phyloP scores from a whole-genome alignment of 53 echinoderm and acorn worm genomes.

The Echinometra lucunter region DNA sequence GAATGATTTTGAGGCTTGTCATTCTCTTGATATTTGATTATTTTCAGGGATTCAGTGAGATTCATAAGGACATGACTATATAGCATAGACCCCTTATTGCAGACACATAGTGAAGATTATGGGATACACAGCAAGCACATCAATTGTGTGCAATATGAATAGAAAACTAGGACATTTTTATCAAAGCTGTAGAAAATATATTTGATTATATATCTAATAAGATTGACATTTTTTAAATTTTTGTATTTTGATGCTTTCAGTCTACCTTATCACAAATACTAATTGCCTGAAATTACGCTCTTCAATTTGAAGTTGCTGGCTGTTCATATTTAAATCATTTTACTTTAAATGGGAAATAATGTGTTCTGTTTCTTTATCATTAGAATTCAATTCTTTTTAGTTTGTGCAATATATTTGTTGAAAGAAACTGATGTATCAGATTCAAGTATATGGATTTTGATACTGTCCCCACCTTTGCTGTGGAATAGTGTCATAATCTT shows the following conservation, averaged over 20 bases:
- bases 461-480: not conserved
- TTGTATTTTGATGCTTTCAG: not conserved
- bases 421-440: not conserved
- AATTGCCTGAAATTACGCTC: not conserved
- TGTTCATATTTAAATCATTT: not conserved
- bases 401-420: slow-evolving; percentile 38
- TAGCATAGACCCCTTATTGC: too few species aligned
- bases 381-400: not conserved
- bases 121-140: not conserved
- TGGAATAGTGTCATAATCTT: not conserved
- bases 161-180: not conserved
- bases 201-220: not conserved
- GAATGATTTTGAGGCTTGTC: too few species aligned
- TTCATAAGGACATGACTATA: not conserved
- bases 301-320: not conserved
- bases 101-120: too few species aligned
- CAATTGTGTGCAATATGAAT: not conserved
- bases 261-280: not conserved
- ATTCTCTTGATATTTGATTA: too few species aligned
- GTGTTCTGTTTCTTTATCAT: not conserved
- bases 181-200: not conserved
- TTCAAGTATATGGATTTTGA: not conserved
- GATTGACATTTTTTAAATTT: not conserved
- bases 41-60: not conserved
- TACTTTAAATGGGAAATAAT: not conserved